A percentile compares a stretch with the other conserved stretches of the same genome.
Conservation (phyloP, 2,888 invertebrate species). For the Dryobota labecula region DNA sequence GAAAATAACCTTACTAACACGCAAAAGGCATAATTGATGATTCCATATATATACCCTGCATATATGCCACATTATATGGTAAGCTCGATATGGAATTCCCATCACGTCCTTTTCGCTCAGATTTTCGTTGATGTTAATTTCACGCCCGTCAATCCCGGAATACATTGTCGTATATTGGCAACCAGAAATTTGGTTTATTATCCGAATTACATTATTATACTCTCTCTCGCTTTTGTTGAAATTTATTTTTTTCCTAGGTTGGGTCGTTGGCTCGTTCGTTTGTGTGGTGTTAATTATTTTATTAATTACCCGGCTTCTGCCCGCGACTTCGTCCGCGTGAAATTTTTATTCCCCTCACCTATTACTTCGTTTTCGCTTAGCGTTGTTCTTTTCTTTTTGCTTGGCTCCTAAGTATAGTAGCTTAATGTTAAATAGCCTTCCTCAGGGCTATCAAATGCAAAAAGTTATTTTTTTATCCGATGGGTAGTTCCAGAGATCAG, state of each 20-base stretch:
- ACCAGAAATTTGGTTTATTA: conserved; percentile 64
- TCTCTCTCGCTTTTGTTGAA: conserved; percentile 44
- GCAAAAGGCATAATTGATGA: conserved; percentile 26
- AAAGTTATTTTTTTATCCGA: too few relatives aligned
- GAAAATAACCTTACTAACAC: not conserved
- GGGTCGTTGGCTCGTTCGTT: conserved; percentile 12
- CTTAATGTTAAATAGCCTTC: too few relatives aligned
- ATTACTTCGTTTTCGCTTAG: too few relatives aligned
- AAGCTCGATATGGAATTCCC: conserved; percentile 60
- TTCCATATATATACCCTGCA: conserved; percentile 4
- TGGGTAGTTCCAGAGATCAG: too few relatives aligned
- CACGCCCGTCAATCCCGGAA: conserved; percentile 76
- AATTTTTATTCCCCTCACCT: too few relatives aligned
- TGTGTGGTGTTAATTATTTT: conserved; percentile 15
- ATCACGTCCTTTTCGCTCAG: conserved; percentile 68
- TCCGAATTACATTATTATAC: conserved; percentile 50
- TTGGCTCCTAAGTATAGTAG: too few relatives aligned
- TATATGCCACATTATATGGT: conserved; percentile 18
- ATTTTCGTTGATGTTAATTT: conserved; percentile 78
- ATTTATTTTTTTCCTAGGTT: conserved; percentile 44
- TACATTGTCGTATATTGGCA: conserved; percentile 68
- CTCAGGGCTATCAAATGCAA: too few relatives aligned
- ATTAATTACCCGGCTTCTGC: too few relatives aligned
- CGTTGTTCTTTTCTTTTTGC: too few relatives aligned
- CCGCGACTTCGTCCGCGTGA: too few relatives aligned